Percentiles rank a stretch among this genome's conserved stretches.
Evolutionary conservation across 2,113 vertebrate species (phyloP).

Genomic region (Cinclus cinclus): DNA sequence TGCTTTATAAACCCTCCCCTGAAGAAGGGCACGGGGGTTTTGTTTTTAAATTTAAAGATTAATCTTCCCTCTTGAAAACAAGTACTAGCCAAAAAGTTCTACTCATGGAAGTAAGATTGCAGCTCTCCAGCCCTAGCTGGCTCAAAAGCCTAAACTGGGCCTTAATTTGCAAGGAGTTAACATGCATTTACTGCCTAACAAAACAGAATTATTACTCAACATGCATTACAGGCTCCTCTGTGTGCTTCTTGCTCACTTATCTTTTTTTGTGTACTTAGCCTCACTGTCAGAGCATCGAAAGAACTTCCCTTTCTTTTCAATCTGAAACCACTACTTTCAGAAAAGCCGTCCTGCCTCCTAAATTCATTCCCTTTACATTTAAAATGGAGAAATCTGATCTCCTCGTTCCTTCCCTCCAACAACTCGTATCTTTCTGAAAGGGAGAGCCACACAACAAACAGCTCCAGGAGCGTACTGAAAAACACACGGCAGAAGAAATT

Average conservation of each 20-base stretch:
- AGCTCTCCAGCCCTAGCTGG: not conserved
- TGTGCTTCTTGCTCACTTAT: not conserved
- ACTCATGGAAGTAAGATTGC: not conserved
- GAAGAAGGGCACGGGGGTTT: not conserved
- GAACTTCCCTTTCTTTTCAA: not conserved
- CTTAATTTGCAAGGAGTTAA: conserved; percentile 54
- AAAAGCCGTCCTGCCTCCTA: not conserved
- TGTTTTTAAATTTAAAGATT: not conserved
- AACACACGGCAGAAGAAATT: not conserved
- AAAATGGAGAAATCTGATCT: not conserved
- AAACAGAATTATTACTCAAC: conserved; percentile 39
- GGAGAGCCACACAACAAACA: not conserved
- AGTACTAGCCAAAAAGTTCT: not conserved
- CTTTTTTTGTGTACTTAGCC: not conserved
- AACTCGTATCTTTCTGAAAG: not conserved
- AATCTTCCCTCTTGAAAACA: not conserved
- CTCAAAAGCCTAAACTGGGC: not conserved
- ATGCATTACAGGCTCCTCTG: conserved; percentile 35
- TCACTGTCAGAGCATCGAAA: not conserved
- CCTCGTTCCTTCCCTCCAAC: not conserved
- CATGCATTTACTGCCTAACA: conserved; percentile 59
- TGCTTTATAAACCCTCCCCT: not conserved
- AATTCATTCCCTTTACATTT: not conserved
- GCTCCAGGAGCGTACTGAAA: not conserved
- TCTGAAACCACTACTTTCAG: not conserved